Conservation (phyloP, 1,140 invertebrate genomes). For the Megalopta genalis region DNA sequence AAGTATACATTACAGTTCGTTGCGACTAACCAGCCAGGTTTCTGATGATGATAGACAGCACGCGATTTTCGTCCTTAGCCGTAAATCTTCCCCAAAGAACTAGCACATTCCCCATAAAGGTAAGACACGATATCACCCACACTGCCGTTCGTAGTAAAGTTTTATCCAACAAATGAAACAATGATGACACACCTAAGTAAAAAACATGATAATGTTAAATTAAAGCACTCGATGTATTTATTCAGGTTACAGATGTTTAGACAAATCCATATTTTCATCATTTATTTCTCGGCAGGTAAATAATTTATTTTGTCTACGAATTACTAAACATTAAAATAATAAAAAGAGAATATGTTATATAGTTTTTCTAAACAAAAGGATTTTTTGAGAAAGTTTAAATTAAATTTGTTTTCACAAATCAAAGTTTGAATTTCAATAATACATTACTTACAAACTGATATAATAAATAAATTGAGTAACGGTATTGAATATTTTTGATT, state of each 20-base stretch:
- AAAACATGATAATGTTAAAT: not conserved
- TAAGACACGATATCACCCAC: slow-evolving; percentile 87
- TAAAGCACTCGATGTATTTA: not conserved
- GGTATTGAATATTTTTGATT: too few relatives aligned
- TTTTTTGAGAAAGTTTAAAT: too few relatives aligned
- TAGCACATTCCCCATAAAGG: slow-evolving; percentile 84
- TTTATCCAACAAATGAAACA: slow-evolving; percentile 84
- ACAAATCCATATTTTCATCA: too few relatives aligned
- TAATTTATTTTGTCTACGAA: too few relatives aligned
- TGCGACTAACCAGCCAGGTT: slow-evolving; percentile 84
- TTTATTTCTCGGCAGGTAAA: too few relatives aligned
- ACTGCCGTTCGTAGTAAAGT: slow-evolving; percentile 84
- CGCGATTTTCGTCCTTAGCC: slow-evolving; percentile 82
- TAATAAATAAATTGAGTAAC: not conserved
- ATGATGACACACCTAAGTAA: slow-evolving; percentile 82
- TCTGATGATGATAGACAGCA: slow-evolving; percentile 84
- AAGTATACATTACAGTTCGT: not conserved
- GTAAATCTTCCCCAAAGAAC: slow-evolving; percentile 86
- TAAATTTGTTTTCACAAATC: too few relatives aligned
- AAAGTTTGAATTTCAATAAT: too few relatives aligned
- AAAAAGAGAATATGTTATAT: too few relatives aligned
- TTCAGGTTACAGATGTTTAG: too few relatives aligned
- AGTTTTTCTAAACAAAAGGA: too few relatives aligned
- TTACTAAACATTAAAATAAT: too few relatives aligned
- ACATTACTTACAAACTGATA: too few relatives aligned